Evolutionary conservation across 2,113 vertebrate species (phyloP), one percentile per base, ranked within the genome.

Genomic region (Bungarus multicinctus): DNA sequence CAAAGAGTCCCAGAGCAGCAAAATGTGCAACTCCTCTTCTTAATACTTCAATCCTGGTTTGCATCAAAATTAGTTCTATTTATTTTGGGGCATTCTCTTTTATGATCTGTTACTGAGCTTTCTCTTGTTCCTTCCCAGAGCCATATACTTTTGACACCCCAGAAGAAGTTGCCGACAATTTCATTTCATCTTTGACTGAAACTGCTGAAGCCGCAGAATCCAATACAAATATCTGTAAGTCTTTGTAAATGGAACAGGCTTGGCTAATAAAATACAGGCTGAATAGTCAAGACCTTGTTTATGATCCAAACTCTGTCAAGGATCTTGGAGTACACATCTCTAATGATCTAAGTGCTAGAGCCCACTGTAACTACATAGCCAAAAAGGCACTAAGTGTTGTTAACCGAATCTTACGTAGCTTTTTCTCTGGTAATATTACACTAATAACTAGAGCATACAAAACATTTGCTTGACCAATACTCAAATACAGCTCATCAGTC

Each of bases 111-210:
- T 9, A 23, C 89, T 74, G 64, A 23, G 89, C 64, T 39, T 87
- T 12, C 30, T 45, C n/a, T 30, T 9, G 18, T 25, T 55, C 14
- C 20, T 45, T 54, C 91, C 85, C 95, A 98, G 98, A 97, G 12
- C 95, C 95, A 6, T 95, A 97, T 45, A 96, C 96, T 94, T 99
- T 98, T 11, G 98, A 98, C 94, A 97, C 97, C 22, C 98, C 98
- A 25, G 95, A 93, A 9, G 94, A 92, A 22, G 98, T 98, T 20
- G 97, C 98, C 0, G 95, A 96, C 20, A 97, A 98, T 39, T 97
- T 99, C 96, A 95, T 97, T 0, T 97, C 98, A 30, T 98, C 98
- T 14, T 96, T 98, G 57, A 98, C 98, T 1, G 98, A 98, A 89
- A 92, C 98, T 34, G 97, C 98, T 94, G 98, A 98, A 57, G 96